A percentile compares a stretch with the other conserved stretches of the same genome.
phyloP scores from a whole-genome alignment of 1,140 invertebrate species.

The Heliconius congener region DNA sequence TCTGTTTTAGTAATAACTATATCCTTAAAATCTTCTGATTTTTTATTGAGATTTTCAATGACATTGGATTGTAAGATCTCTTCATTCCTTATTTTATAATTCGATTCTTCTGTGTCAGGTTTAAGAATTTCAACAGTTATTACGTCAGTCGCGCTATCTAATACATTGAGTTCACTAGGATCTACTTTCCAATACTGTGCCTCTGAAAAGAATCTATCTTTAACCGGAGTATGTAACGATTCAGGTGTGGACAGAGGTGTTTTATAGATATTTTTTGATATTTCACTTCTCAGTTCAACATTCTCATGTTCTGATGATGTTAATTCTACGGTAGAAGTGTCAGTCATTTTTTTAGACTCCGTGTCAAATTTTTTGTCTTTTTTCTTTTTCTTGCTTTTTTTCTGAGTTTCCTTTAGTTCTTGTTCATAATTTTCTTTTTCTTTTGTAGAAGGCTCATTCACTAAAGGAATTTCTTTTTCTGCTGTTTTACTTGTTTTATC shows the following conservation, averaged over 20 bases:
- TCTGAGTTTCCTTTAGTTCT: constrained; percentile 48
- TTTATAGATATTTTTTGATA: constrained; percentile 32
- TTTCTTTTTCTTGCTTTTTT: constrained; percentile 69
- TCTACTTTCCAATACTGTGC: constrained; percentile 74
- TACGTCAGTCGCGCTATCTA: constrained; percentile 50
- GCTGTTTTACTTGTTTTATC: constrained; percentile 46
- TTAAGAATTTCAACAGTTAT: constrained; percentile 49
- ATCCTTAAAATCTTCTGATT: constrained; percentile 1
- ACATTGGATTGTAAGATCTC: not conserved
- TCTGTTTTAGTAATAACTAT: not conserved
- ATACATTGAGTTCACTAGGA: constrained; percentile 50
- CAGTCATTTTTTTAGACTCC: constrained; percentile 27
- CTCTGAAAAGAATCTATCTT: constrained; percentile 72
- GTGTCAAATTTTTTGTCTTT: constrained; percentile 56
- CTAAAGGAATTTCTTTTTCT: constrained; percentile 32
- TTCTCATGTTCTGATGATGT: constrained; percentile 47
- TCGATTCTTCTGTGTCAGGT: not conserved
- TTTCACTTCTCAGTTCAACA: constrained; percentile 22
- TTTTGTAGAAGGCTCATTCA: constrained; percentile 22
- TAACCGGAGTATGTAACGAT: constrained; percentile 67
- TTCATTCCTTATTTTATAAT: not conserved
- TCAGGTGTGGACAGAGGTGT: constrained; percentile 64
- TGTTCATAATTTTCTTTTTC: constrained; percentile 37
- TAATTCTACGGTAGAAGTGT: constrained; percentile 41
- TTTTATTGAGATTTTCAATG: not conserved